Evolutionary conservation across 1,140 invertebrate genomes (phyloP), one percentile per base, ranked within the genome.

Genomic region (Solen grandis): DNA sequence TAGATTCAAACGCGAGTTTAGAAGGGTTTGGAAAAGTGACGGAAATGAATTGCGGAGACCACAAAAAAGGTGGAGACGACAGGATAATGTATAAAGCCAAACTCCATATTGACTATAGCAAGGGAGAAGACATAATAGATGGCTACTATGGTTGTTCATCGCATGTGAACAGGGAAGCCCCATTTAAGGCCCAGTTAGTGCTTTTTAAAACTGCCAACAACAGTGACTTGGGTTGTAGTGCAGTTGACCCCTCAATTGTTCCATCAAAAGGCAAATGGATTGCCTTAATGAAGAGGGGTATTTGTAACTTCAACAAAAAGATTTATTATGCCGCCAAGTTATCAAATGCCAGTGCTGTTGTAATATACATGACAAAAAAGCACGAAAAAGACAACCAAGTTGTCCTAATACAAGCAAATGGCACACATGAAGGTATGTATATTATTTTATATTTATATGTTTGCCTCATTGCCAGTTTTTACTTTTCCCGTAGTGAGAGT

Each of bases 261-360:
- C 76, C 76, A 5, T 62, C 33, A 19, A 33, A 25, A 16, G 41
- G 29, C 5, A 25, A 52, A 38, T 84, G 82, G 82, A 62, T 84
- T 57, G 82, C 77, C 29, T 41, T 84, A 14, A 63, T 84, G 4
- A 59, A 81, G 22, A 55, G 77, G 25, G 77, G 82, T 8, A 33
- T 25, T 3, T 81, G 78, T 60, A 66, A 50, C 46, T 80, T 84
- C 33, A 66, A 66, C 19, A 38, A 66, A 16, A 81, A 84, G 38
- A 33, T 81, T 2, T 52, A 73, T 55, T 52, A 60, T 60, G 65
- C 68, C 5, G 73, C 72, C 2, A 70, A 65, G 41, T 35, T 14
- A 31, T 63, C 19, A 36, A 77, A 76, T 72, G 82, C 82, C 16
- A 72, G 59, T 25, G 77, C 78, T 25, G 78, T 76, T 0, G 70